phyloP scores from a whole-genome alignment of 2,797 vertebrate species.

The Catamblyrhynchus diadema region DNA sequence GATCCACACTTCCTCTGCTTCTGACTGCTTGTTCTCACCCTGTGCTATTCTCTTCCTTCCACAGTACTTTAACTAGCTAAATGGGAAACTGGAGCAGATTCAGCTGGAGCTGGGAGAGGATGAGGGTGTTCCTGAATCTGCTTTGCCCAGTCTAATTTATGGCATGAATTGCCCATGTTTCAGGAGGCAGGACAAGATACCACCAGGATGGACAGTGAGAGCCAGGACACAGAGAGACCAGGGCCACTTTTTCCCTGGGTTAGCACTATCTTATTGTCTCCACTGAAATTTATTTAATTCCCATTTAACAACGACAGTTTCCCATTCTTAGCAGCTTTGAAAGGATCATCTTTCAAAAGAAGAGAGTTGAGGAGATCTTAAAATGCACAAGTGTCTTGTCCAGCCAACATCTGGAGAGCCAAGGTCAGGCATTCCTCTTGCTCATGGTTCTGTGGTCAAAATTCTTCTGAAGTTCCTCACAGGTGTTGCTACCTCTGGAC shows the following conservation, averaged over 20 bases:
- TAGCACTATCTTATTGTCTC: neutral
- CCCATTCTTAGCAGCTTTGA: neutral
- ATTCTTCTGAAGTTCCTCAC: neutral
- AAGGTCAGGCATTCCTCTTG: neutral
- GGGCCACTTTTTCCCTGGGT: neutral
- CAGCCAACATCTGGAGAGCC: neutral
- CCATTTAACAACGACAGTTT: neutral
- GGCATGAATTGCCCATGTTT: neutral
- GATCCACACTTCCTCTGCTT: neutral
- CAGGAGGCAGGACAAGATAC: neutral
- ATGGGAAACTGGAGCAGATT: neutral
- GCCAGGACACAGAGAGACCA: neutral
- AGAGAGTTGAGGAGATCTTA: neutral
- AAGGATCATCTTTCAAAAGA: neutral
- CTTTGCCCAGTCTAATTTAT: neutral
- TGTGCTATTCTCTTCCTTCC: neutral
- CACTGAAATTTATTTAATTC: neutral
- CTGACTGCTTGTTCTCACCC: neutral
- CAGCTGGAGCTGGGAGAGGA: neutral
- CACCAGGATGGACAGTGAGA: neutral
- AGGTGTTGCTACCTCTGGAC: neutral
- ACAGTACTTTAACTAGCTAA: neutral
- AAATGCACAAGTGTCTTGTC: neutral
- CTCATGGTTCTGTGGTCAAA: neutral
- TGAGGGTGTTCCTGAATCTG: neutral